These are phyloP conservation scores for Euproctis similis DNA, from an alignment of 2,888 invertebrate species.

Conservation along the genomic window DNA sequence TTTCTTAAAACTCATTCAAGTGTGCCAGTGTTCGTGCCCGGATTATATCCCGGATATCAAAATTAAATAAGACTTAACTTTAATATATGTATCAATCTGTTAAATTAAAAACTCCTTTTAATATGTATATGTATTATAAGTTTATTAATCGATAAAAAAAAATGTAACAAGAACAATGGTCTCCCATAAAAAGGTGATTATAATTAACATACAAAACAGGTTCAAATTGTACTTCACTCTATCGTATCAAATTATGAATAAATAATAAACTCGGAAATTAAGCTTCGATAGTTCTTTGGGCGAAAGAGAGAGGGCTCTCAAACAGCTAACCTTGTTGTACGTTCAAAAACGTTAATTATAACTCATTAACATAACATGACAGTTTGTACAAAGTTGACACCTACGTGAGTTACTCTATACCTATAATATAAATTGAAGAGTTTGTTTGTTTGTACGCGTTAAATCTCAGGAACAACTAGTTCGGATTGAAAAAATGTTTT, in stretches of 20 bases:
- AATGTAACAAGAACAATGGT: slow-evolving; percentile 42
- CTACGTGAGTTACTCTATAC: too few relatives aligned
- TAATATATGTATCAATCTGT: too few relatives aligned
- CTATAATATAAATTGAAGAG: too few relatives aligned
- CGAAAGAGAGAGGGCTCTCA: slow-evolving; percentile 11
- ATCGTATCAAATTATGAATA: slow-evolving; percentile 62
- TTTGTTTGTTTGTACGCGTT: too few relatives aligned
- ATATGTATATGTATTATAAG: too few relatives aligned
- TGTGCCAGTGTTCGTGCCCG: too few relatives aligned
- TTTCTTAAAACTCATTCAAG: too few relatives aligned
- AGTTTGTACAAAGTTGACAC: neutral
- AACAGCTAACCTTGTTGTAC: slow-evolving; percentile 28
- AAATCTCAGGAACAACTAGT: too few relatives aligned
- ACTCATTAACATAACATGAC: neutral
- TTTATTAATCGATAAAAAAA: slow-evolving; percentile 21
- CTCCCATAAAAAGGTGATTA: slow-evolving; percentile 41
- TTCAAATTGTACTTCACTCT: slow-evolving; percentile 46
- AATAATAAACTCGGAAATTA: slow-evolving; percentile 62
- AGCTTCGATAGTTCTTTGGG: slow-evolving; percentile 61
- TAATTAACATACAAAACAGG: slow-evolving; percentile 59
- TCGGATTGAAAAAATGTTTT: too few relatives aligned
- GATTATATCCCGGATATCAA: too few relatives aligned
- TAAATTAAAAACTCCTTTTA: too few relatives aligned
- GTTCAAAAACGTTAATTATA: neutral
- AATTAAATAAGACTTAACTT: too few relatives aligned